Base-by-base conservation (phyloP, 1,140 invertebrate genomes). In the Apis florea region DNA sequence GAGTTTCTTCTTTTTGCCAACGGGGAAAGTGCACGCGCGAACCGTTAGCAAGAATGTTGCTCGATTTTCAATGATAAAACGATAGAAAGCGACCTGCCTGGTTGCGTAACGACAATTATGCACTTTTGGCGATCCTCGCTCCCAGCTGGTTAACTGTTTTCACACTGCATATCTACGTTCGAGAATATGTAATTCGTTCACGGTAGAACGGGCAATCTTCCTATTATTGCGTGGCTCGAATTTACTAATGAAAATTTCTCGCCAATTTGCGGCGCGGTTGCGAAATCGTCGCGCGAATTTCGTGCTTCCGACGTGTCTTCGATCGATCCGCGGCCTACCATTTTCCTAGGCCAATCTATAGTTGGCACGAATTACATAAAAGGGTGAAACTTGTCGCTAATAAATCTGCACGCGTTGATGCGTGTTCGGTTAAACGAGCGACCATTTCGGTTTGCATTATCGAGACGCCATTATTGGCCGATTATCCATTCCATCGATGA, bases 271-370 rank as follows among this genome's bases (percentile, higher is more conserved):
- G 24, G 40, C 11, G 68, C 49, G 72, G 77, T 76, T 64, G 24
- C 61, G 51, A 54, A n/a, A 61, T 47, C 56, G 69, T 26, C 54
- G 53, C 19, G 19, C 24, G 12, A 75, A 85, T 76, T 86, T 79
- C 31, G 15, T 26, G 51, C 15, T 74, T 68, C 31, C 77, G 64
- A 13, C 24, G 21, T 17, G 40, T 85, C 67, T 79, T 74, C 26
- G 70, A 69, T 82, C 70, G 79, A 83, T 79, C 82, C 70, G 56
- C 21, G 72, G 67, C 84, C 76, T 72, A 81, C 83, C 68, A 26
- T 84, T 84, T 40, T 47, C 31, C 70, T 73, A 47, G 26, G n/a
- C 63, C 79, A 54, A 73, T 82, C 24, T 1, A 31, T 53, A 58
- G 59, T 9, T 24, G 53, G 24, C 64, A 31, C 56, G 71, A 53